These are phyloP conservation scores for Nymphalis c-album DNA, from an alignment of 2,888 invertebrate genomes.

Conservation along the genomic window DNA sequence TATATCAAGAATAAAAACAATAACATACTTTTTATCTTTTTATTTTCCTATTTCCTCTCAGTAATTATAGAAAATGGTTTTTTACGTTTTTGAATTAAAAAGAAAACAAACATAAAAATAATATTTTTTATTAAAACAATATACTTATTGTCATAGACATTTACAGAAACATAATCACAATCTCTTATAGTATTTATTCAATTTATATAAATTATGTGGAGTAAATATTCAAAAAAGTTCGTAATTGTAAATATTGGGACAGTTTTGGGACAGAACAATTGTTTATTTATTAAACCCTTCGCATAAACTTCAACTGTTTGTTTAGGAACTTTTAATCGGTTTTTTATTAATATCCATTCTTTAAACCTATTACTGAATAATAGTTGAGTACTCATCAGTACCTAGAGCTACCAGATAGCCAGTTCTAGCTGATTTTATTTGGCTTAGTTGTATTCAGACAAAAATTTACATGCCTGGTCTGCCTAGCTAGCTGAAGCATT, in stretches of 20 bases:
- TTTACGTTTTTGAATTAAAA: background rate
- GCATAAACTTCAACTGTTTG: too few species aligned
- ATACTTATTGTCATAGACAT: conserved; percentile 9
- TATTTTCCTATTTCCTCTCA: background rate
- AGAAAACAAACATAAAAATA: background rate
- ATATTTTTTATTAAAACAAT: conserved; percentile 1
- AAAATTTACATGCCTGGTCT: too few species aligned
- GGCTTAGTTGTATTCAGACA: too few species aligned
- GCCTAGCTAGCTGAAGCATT: too few species aligned
- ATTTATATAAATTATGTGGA: background rate
- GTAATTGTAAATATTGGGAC: background rate
- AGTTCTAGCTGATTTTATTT: too few species aligned
- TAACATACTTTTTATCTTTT: background rate
- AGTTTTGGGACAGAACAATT: too few species aligned
- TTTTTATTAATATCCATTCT: too few species aligned
- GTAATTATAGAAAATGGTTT: background rate
- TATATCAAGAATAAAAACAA: background rate
- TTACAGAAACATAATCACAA: background rate
- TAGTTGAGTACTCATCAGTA: too few species aligned
- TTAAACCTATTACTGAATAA: too few species aligned
- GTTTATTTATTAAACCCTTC: background rate
- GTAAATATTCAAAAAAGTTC: background rate
- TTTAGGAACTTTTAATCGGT: too few species aligned
- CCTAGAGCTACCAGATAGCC: too few species aligned
- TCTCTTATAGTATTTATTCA: too few species aligned